A percentile compares a stretch with the other conserved stretches of the same genome.
Conservation (phyloP, 2,113 vertebrate genomes). For the Cyanoramphus novaezelandiae region DNA sequence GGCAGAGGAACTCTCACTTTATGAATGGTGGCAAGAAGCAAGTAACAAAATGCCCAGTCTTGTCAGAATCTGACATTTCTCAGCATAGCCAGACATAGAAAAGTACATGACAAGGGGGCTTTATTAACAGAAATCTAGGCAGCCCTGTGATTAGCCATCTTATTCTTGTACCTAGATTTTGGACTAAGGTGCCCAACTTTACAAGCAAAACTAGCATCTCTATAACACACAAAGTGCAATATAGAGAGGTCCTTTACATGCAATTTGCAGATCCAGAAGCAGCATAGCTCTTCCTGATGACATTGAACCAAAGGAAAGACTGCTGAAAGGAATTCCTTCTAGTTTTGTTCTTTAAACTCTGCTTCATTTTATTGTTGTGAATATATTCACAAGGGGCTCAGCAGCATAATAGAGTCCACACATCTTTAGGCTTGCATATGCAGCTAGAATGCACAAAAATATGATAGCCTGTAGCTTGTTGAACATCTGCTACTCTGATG, state of each 20-base stretch:
- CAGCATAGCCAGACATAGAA: background rate
- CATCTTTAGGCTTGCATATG: background rate
- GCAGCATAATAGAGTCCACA: background rate
- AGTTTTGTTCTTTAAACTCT: background rate
- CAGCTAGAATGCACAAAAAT: background rate
- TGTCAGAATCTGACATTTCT: background rate
- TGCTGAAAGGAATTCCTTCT: background rate
- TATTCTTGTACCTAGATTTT: background rate
- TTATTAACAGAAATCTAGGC: background rate
- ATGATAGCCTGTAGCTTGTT: background rate
- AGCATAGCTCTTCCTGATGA: background rate
- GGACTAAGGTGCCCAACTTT: background rate
- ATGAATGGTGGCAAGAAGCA: background rate
- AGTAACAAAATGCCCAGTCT: background rate
- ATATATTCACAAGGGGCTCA: background rate
- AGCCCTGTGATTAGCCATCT: background rate
- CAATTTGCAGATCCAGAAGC: background rate
- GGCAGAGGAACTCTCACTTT: background rate
- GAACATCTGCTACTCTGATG: background rate
- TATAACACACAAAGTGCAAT: background rate
- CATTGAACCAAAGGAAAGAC: background rate
- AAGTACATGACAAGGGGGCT: rapidly evolving
- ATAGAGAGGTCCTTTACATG: rapidly evolving
- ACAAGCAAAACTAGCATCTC: background rate
- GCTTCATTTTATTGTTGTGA: background rate